These are phyloP conservation scores for Rhopilema esculentum DNA, from an alignment of 30 jellyfish, hydroid and myxozoan species.

Conservation along the genomic window DNA sequence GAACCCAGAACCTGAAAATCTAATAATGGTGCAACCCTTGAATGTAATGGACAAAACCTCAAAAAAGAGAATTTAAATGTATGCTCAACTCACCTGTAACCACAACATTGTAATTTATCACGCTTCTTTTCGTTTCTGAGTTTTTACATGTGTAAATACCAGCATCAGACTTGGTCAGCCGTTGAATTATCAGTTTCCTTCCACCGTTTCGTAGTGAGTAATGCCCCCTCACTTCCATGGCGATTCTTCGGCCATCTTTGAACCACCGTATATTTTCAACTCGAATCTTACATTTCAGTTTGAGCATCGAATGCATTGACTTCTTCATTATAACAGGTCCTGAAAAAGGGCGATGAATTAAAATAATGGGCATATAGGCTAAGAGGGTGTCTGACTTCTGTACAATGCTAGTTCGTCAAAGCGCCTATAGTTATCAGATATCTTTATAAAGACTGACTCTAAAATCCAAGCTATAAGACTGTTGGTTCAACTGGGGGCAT, in stretches of 20 bases:
- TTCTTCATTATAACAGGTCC: neutral
- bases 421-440: no score
- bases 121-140: neutral
- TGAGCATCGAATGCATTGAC: neutral
- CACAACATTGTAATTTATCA: slow-evolving; percentile 19
- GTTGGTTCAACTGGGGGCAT: no score
- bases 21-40: no score
- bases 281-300: neutral
- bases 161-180: slow-evolving; percentile 11
- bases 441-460: no score
- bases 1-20: no score
- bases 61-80: no score
- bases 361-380: neutral
- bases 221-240: neutral
- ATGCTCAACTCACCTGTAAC: slow-evolving; percentile 39
- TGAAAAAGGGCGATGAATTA: neutral
- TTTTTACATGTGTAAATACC: slow-evolving; percentile 46
- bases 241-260: slow-evolving; percentile 17
- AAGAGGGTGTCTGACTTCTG: no score
- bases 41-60: no score
- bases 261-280: slow-evolving; percentile 17
- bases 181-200: neutral
- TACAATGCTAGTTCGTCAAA: no score
- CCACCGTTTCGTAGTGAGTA: slow-evolving; percentile 27
- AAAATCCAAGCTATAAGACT: no score